Percentiles rank a stretch among this genome's conserved stretches.
Evolutionary conservation across 1,140 invertebrate species (phyloP).

Genomic region (Neodiprion virginianus): DNA sequence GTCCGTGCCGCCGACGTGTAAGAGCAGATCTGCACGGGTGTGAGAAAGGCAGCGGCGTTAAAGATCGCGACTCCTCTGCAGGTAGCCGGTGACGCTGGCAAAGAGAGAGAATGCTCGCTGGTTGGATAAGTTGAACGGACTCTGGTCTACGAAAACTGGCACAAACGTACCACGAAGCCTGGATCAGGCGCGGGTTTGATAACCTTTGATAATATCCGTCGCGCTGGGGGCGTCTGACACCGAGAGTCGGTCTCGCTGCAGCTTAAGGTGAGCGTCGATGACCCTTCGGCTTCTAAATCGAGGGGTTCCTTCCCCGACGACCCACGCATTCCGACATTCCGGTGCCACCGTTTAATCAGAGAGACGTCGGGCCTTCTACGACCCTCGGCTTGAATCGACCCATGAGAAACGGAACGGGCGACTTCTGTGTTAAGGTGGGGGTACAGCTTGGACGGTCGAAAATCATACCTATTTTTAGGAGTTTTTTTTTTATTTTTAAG

Average conservation of each 20-base stretch:
- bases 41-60: not conserved
- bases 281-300: not conserved
- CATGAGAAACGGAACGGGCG: too few relatives aligned
- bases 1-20: too few relatives aligned
- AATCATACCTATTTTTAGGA: too few relatives aligned
- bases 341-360: too few relatives aligned
- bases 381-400: too few relatives aligned
- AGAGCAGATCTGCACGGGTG: not conserved
- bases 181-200: not conserved
- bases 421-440: too few relatives aligned
- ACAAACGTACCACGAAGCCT: slow-evolving; percentile 4
- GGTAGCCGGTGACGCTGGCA: not conserved
- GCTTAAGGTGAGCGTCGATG: too few relatives aligned
- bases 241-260: too few relatives aligned
- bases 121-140: not conserved
- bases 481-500: too few relatives aligned
- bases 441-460: too few relatives aligned
- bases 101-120: not conserved
- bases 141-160: slow-evolving; percentile 4
- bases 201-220: not conserved
- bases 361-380: too few relatives aligned
- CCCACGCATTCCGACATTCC: not conserved
- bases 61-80: not conserved
- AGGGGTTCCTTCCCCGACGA: not conserved
- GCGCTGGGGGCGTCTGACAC: too few relatives aligned